Evolutionary conservation across 2,113 vertebrate species (phyloP).

Genomic region (Nannospalax galili): DNA sequence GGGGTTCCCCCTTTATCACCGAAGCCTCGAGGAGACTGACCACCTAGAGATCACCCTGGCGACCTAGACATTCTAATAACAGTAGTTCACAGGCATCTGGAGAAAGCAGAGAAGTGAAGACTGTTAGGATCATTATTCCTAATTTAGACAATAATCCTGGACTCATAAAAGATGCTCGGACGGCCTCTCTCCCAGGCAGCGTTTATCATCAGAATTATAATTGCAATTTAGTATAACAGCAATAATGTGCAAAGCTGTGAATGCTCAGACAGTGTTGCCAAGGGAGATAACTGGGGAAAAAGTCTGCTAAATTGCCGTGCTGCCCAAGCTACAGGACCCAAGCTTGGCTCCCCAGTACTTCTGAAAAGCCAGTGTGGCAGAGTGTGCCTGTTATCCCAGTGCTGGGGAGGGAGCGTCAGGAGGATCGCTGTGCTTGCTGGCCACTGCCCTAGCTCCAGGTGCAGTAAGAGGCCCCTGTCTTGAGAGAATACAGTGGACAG

Average conservation of each 20-base stretch:
- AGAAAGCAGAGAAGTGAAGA: not conserved
- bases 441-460: too few relatives aligned
- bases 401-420: too few relatives aligned
- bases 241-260: not conserved
- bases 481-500: too few relatives aligned
- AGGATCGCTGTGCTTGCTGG: too few relatives aligned
- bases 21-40: not conserved
- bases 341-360: too few relatives aligned
- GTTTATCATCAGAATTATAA: conserved; percentile 56
- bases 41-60: not conserved
- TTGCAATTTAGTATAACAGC: not conserved
- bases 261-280: not conserved
- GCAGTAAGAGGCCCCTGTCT: too few relatives aligned
- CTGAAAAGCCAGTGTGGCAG: too few relatives aligned
- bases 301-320: not conserved
- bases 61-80: not conserved
- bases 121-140: not conserved
- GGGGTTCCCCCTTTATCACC: not conserved
- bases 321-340: too few relatives aligned
- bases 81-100: not conserved
- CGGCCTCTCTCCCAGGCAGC: conserved; percentile 16
- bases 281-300: not conserved
- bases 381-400: too few relatives aligned
- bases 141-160: conserved; percentile 41
- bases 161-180: conserved; percentile 42